Conservation (phyloP, 2,888 invertebrate genomes). For the Drosophila subsilvestris region DNA sequence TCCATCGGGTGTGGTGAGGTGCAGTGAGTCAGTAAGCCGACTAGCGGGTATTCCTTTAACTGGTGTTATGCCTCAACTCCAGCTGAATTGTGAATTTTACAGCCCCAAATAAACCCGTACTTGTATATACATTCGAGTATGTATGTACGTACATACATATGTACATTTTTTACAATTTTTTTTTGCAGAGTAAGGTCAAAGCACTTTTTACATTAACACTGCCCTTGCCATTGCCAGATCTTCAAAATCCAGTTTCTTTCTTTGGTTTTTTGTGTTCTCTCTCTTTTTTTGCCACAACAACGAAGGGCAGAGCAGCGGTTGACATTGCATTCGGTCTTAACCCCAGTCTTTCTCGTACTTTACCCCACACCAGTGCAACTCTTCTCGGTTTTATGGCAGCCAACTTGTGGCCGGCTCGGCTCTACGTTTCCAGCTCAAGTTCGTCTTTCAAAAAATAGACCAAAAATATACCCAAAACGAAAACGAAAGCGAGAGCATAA, state of each 20-base stretch:
- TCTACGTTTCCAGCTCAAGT: conserved; percentile 14
- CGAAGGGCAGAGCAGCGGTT: conserved; percentile 34
- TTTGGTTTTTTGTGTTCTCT: neutral
- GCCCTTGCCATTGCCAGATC: conserved; percentile 57
- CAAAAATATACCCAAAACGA: conserved; percentile 29
- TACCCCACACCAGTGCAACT: neutral
- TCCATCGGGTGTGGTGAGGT: neutral
- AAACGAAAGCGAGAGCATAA: conserved; percentile 45
- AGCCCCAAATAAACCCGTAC: neutral
- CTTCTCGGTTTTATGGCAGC: neutral
- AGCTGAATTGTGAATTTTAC: neutral
- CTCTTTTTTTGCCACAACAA: conserved; percentile 20
- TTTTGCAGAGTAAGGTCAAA: conserved; percentile 70
- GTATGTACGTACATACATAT: conserved; percentile 1
- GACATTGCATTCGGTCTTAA: conserved; percentile 36
- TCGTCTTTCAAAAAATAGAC: conserved; percentile 36
- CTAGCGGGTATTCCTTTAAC: neutral
- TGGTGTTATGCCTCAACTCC: neutral
- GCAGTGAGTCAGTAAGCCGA: neutral
- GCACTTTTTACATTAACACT: conserved; percentile 58
- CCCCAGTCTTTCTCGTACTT: conserved; percentile 14
- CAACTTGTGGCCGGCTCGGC: conserved; percentile 14
- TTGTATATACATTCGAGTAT: neutral
- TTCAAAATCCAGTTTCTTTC: conserved; percentile 29
- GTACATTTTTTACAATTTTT: conserved; percentile 35